These are phyloP conservation scores for Abrostola tripartita DNA, from an alignment of 2,888 invertebrate genomes.

Conservation along the genomic window DNA sequence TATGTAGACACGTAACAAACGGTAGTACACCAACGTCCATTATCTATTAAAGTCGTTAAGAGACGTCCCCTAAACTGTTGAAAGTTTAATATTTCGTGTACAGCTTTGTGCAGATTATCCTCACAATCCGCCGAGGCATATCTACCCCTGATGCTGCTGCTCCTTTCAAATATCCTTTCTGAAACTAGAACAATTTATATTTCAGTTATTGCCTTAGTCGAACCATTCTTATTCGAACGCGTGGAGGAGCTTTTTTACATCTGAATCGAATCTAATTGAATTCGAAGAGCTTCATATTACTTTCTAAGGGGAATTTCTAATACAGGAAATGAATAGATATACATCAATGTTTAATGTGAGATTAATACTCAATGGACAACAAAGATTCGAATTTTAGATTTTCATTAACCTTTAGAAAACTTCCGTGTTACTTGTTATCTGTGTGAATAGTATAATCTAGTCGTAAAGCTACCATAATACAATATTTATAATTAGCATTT, in stretches of 20 bases:
- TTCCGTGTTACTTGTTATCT: neutral
- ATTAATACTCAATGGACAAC: too few relatives aligned
- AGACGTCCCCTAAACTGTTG: conserved; percentile 49
- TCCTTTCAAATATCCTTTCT: conserved; percentile 48
- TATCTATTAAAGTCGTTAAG: conserved; percentile 54
- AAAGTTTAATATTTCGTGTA: conserved; percentile 60
- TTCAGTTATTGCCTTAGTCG: conserved; percentile 51
- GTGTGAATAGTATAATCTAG: neutral
- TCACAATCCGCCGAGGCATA: conserved; percentile 46
- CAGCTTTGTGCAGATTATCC: conserved; percentile 60
- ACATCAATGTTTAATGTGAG: too few relatives aligned
- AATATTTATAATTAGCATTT: conserved; percentile 32
- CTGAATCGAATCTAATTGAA: conserved; percentile 32
- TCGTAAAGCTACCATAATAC: conserved; percentile 19
- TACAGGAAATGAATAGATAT: too few relatives aligned
- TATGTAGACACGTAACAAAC: conserved; percentile 35
- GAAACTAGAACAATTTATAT: conserved; percentile 50
- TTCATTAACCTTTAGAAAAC: too few relatives aligned
- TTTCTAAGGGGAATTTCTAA: conserved; percentile 2
- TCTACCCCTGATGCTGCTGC: conserved; percentile 25
- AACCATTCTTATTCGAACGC: conserved; percentile 28
- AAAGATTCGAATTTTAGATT: too few relatives aligned
- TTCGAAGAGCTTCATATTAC: conserved; percentile 21
- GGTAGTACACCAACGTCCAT: conserved; percentile 27
- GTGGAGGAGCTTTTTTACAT: conserved; percentile 32